Conservation (phyloP, 2,797 vertebrate species). For the Gallinago solitaria region DNA sequence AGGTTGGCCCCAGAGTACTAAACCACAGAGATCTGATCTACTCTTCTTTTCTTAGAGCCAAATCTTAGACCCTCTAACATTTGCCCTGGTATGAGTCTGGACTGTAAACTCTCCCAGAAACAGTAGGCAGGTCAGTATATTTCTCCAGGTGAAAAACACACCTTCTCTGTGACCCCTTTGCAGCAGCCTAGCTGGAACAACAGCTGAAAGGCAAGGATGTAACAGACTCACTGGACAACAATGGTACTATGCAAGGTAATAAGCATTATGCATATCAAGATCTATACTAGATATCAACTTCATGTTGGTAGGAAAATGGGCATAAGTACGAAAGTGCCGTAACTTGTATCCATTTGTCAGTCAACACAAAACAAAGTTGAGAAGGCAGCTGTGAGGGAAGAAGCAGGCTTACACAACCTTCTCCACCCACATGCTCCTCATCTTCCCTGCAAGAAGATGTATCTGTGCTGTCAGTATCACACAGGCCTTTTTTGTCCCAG, state of each 20-base stretch:
- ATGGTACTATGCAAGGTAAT: conserved; percentile 32
- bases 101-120: not conserved
- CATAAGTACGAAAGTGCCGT: not conserved
- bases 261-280: not conserved
- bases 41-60: not conserved
- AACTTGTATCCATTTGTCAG: not conserved
- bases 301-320: not conserved
- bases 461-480: not conserved
- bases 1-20: not conserved
- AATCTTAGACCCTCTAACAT: not conserved
- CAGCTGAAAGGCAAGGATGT: not conserved
- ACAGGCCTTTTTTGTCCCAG: not conserved
- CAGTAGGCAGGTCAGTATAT: not conserved
- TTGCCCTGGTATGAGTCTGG: not conserved
- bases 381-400: not conserved
- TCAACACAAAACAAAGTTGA: not conserved
- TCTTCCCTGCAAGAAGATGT: conserved; percentile 13
- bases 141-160: not conserved
- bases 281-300: not conserved
- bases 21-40: not conserved
- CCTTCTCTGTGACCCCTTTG: not conserved
- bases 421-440: not conserved
- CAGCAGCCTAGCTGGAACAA: not conserved
- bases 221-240: conserved; percentile 17
- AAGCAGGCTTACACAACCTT: not conserved